Conservation (phyloP, 2,797 vertebrate genomes). For the Xerus rutilus region DNA sequence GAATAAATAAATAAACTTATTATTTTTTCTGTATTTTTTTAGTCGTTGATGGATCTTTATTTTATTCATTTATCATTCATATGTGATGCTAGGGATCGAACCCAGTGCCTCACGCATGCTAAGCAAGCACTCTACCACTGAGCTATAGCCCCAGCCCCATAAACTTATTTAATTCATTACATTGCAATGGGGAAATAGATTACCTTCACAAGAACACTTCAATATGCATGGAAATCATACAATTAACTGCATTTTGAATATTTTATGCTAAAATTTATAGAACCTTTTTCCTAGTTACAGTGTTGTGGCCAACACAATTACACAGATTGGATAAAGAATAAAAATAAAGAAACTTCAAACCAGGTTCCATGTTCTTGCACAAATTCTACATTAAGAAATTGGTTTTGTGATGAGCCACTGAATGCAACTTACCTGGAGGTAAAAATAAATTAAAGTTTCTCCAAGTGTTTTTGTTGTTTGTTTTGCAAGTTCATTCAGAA, state of each 20-base stretch:
- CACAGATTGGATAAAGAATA: constrained; percentile 81
- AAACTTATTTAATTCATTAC: background rate
- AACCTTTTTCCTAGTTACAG: constrained; percentile 76
- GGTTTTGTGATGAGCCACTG: constrained; percentile 73
- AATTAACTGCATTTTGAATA: constrained; percentile 30
- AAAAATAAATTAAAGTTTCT: constrained; percentile 39
- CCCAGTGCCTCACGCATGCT: no score
- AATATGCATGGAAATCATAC: background rate
- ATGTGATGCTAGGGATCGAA: no score
- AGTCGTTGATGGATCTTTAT: no score
- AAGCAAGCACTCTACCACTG: no score
- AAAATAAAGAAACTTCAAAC: constrained; percentile 71
- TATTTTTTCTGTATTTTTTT: no score
- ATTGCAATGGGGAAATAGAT: background rate
- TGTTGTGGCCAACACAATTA: constrained; percentile 82
- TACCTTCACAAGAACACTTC: constrained; percentile 5
- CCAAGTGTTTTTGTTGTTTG: background rate
- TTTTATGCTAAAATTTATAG: constrained; percentile 42
- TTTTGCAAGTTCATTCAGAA: background rate
- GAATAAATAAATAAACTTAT: background rate
- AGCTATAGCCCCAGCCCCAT: no score
- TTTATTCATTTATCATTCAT: no score
- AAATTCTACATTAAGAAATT: constrained; percentile 70
- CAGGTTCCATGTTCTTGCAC: constrained; percentile 78
- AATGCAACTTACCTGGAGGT: constrained; percentile 56